Percentiles rank a stretch among this genome's conserved stretches.
Evolutionary conservation across 1,140 invertebrate genomes (phyloP).

Genomic region (Philotrypesis tridentata): DNA sequence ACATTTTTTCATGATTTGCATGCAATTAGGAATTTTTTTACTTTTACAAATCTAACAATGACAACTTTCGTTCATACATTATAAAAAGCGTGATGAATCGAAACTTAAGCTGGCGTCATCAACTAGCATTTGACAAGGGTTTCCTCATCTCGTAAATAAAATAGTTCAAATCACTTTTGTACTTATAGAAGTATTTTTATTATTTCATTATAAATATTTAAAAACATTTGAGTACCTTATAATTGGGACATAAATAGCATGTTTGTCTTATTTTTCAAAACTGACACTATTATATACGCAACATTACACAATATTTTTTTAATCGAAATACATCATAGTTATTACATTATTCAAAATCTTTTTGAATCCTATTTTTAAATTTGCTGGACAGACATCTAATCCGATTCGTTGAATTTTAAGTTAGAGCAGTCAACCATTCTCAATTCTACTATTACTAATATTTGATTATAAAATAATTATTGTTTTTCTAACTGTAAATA

Average conservation of each 20-base stretch:
- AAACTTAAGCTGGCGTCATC: neutral
- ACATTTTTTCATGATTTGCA: neutral
- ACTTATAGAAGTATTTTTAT: slow-evolving; percentile 57
- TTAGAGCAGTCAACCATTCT: slow-evolving; percentile 7
- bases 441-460: slow-evolving; percentile 32
- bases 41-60: neutral
- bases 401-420: slow-evolving; percentile 28
- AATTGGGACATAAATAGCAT: slow-evolving; percentile 56
- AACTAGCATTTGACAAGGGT: neutral
- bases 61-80: neutral
- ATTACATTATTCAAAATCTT: slow-evolving; percentile 25
- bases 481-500: neutral
- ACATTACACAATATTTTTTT: slow-evolving; percentile 42
- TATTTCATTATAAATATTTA: slow-evolving; percentile 70
- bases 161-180: slow-evolving; percentile 7
- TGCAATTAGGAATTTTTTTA: neutral
- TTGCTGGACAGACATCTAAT: slow-evolving; percentile 36
- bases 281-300: slow-evolving; percentile 47
- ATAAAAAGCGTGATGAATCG: neutral
- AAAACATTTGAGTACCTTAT: slow-evolving; percentile 62
- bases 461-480: neutral
- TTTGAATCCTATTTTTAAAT: slow-evolving; percentile 8
- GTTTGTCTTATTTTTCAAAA: slow-evolving; percentile 47
- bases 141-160: neutral
- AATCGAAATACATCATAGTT: slow-evolving; percentile 30